Evolutionary conservation across 2,888 invertebrate genomes (phyloP), one percentile per base, ranked within the genome.

Genomic region (Apantesis nais): DNA sequence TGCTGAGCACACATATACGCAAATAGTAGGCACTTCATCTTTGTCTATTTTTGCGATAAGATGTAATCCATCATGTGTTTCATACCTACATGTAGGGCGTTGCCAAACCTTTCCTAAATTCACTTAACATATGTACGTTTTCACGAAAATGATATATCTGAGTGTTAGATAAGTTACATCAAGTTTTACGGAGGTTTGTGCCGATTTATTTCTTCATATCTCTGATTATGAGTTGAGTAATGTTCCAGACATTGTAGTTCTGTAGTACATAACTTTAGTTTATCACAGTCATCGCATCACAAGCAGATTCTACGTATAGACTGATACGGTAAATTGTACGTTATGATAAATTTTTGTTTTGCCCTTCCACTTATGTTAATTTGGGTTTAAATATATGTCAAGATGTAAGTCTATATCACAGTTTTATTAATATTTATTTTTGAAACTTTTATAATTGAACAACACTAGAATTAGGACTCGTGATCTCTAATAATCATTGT

Each of bases 1-100:
- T 66, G 29, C 8, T 70, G 29, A 41, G 74, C 72, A 68, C 52
- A 66, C 55, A 37, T 62, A 66, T 73, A 52, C 61, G 66, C 70
- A 71, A 16, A 71, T 70, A 52, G 58, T 70, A 60, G 60, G 22
- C 71, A 68, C 78, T 78, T 78, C 78, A 85, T 86, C 85, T 85
- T 78, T 80, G 81, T 85, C 79, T 71, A 82, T 81, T 71, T 81
- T 75, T 77, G 61, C 69, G 83, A 82, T 87, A 82, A 81, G 66
- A 25, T 67, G 66, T 69, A 72, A 68, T 72, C 72, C 74, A 88
- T 87, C 83, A 80, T 86, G 44, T 22, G 55, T 44, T 62, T 85
- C 85, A 83, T 83, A 75, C 73, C 62, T 69, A 61, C 48, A 68
- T 75, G 68, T 78, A 77, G 74, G 74, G 73, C 37, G 39, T 74